Base-by-base conservation (phyloP, 1,140 invertebrate genomes). In the Plodia interpunctella region DNA sequence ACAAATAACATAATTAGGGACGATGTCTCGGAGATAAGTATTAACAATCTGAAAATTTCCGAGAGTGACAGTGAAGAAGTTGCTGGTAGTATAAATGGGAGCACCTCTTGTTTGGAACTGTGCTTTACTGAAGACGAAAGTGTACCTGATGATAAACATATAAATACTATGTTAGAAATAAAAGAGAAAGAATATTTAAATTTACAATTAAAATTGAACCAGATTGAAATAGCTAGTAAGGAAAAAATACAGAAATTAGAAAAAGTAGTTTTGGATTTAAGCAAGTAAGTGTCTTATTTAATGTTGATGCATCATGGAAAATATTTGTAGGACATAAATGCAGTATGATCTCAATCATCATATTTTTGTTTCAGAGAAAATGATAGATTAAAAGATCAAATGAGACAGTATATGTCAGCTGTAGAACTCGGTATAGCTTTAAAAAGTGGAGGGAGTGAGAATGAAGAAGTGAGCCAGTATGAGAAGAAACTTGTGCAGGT, bases 401-500 rank as follows among this genome's bases (percentile, higher is more conserved):
- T 98, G 50, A 93, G 95, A 65, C 97, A 97, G 74, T 98, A 98
- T 88, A 94, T 98, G 49, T 94, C 94, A 52, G 97, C 97, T 30
- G 95, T 98, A 15, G 95, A 97, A 90, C 93, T 97, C 61, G 76
- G 80, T 5, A 79, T 66, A 64, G 83, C 84, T 91, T 88, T 98
- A 65, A 93, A 92, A 69, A 90, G 87, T 67, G 92, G 93, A 74
- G 93, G 93, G 20, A 90, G 91, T 80, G 91, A 93, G 75, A 94
- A 93, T 70, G 90, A 92, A 59, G 96, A 98, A 88, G 94, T 96
- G 3, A 93, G 92, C 62, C 93, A 96, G 56, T 98, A 97, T 88
- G 96, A 98, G 84, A 93, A 92, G 66, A 98, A 98, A 91, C 91
- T 98, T 15, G 94, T 98, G 64, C 96, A 98, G 92, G 94, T 94